Evolutionary conservation across 2,113 vertebrate genomes (phyloP).

Genomic region (Quiscalus mexicanus): DNA sequence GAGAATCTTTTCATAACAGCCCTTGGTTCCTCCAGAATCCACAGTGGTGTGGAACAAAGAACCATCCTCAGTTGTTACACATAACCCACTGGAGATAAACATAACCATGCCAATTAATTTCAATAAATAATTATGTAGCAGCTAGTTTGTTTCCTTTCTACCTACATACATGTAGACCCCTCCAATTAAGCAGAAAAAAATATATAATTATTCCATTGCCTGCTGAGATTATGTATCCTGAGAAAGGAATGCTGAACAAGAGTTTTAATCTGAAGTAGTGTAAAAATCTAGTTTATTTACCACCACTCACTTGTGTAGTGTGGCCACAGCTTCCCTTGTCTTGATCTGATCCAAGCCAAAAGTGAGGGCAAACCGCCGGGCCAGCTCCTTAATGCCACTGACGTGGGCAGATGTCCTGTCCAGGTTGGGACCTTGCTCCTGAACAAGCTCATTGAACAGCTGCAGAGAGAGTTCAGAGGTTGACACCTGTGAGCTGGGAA

Average conservation of each 20-base stretch:
- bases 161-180: accelerated
- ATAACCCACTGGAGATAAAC: background rate
- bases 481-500: background rate
- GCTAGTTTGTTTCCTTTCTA: background rate
- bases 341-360: conserved; percentile 99
- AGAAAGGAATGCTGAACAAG: background rate
- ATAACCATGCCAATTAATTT: background rate
- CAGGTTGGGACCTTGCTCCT: conserved; percentile 96
- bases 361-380: conserved; percentile 95
- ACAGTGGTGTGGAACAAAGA: background rate
- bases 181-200: background rate
- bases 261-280: background rate
- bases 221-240: background rate
- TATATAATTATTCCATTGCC: accelerated
- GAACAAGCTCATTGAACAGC: conserved; percentile 97
- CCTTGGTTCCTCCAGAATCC: background rate
- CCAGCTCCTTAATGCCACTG: conserved; percentile 97
- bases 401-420: conserved; percentile 97
- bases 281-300: conserved; percentile 47
- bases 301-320: conserved; percentile 93
- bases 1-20: background rate
- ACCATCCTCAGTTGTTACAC: background rate
- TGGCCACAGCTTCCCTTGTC: conserved; percentile 96
- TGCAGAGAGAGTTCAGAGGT: conserved; percentile 53
- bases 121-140: background rate